Conservation (phyloP, 2,888 invertebrate species). For the Cremastinae sp. region DNA sequence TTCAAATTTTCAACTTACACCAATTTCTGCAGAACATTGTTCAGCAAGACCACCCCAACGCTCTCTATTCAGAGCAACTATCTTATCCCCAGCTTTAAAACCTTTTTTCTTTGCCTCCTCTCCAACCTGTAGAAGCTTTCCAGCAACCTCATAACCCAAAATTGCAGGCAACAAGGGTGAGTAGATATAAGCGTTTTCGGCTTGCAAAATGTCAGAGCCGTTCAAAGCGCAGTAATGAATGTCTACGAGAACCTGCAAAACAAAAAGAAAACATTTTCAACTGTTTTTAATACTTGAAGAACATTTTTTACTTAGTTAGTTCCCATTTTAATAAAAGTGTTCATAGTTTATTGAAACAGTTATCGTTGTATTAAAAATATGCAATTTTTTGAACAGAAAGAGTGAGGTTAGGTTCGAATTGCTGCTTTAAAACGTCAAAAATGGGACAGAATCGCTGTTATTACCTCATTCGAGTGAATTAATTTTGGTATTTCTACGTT, state of each 20-base stretch:
- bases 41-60: slow-evolving; percentile 84
- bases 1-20: slow-evolving; percentile 67
- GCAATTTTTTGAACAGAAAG: too few relatives aligned
- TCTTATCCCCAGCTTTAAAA: slow-evolving; percentile 83
- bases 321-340: too few relatives aligned
- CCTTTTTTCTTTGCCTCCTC: slow-evolving; percentile 79
- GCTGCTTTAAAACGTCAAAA: neutral
- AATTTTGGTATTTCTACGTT: slow-evolving; percentile 78
- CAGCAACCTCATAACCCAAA: slow-evolving; percentile 86
- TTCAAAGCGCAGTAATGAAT: slow-evolving; percentile 86
- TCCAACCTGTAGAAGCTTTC: slow-evolving; percentile 84
- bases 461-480: slow-evolving; percentile 81
- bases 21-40: slow-evolving; percentile 82
- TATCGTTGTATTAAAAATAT: too few relatives aligned
- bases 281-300: too few relatives aligned
- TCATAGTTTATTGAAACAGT: too few relatives aligned
- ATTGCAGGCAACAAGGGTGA: slow-evolving; percentile 82
- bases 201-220: slow-evolving; percentile 83
- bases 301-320: too few relatives aligned
- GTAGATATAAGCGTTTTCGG: slow-evolving; percentile 81
- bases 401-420: slow-evolving; percentile 38
- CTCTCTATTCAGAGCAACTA: slow-evolving; percentile 83
- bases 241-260: slow-evolving; percentile 83
- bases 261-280: too few relatives aligned
- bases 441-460: neutral